Conservation (phyloP, 2,888 invertebrate genomes). For the Chalcis sispes region DNA sequence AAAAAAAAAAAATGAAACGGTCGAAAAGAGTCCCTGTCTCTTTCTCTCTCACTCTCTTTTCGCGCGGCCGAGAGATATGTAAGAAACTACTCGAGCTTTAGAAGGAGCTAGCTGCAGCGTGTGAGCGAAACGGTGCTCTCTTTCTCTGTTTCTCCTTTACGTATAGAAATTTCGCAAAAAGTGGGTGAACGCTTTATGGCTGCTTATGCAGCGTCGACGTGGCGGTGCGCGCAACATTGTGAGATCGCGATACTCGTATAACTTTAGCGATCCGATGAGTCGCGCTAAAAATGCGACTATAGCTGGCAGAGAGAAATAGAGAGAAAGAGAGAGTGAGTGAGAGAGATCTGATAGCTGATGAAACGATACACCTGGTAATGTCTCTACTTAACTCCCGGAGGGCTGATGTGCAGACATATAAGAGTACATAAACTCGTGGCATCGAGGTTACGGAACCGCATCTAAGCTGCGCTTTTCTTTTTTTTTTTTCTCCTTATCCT, state of each 20-base stretch:
- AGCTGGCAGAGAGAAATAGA: too few relatives aligned
- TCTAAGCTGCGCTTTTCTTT: too few relatives aligned
- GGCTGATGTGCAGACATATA: background rate
- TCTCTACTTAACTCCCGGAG: background rate
- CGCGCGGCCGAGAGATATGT: too few relatives aligned
- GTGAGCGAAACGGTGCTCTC: too few relatives aligned
- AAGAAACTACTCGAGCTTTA: too few relatives aligned
- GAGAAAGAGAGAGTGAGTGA: background rate
- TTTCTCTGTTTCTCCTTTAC: background rate
- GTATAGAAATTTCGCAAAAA: conserved; percentile 54
- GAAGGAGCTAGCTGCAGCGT: too few relatives aligned
- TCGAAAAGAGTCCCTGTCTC: conserved; percentile 4
- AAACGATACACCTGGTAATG: conserved; percentile 49
- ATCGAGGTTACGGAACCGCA: too few relatives aligned
- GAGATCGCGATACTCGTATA: conserved; percentile 16
- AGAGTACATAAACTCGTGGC: background rate
- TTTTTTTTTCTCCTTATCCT: too few relatives aligned
- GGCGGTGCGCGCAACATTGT: conserved; percentile 32
- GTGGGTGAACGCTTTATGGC: conserved; percentile 39
- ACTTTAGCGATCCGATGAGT: conserved; percentile 19
- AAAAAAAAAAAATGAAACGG: background rate
- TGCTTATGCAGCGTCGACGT: too few relatives aligned
- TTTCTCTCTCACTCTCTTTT: too few relatives aligned
- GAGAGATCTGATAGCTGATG: conserved; percentile 51
- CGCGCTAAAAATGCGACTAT: conserved; percentile 8